These are phyloP conservation scores for Capromys pilorides DNA, from an alignment of 2,797 vertebrate species.

Conservation along the genomic window DNA sequence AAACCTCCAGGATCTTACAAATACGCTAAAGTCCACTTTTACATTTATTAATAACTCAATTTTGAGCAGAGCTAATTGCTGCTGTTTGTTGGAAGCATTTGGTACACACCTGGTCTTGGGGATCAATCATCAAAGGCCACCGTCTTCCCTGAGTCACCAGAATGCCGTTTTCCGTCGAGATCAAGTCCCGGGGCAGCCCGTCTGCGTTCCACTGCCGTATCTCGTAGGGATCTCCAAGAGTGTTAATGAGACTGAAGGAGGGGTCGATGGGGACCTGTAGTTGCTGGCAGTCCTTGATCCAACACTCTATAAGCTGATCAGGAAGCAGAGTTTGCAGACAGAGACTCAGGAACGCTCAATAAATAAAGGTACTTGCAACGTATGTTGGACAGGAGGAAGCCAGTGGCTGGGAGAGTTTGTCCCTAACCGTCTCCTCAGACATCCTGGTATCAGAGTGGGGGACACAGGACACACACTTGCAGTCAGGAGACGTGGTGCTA, in stretches of 20 bases:
- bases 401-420: not conserved
- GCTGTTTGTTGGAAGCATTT: not conserved
- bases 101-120: slow-evolving; percentile 90
- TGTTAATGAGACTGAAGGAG: slow-evolving; percentile 91
- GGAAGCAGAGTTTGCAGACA: not conserved
- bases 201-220: slow-evolving; percentile 93
- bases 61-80: not conserved
- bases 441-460: not conserved
- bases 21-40: not conserved
- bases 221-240: slow-evolving; percentile 90
- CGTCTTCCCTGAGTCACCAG: slow-evolving; percentile 90
- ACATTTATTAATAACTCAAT: not conserved
- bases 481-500: not conserved
- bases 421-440: too few species aligned
- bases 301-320: slow-evolving; percentile 89
- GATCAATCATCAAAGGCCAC: slow-evolving; percentile 94
- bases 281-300: slow-evolving; percentile 89
- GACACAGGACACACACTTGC: slow-evolving; percentile 43
- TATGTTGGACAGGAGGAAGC: not conserved
- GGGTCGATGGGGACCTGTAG: slow-evolving; percentile 90
- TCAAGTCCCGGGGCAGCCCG: slow-evolving; percentile 88
- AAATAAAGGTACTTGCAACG: not conserved
- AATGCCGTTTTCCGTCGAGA: slow-evolving; percentile 93
- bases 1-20: not conserved
- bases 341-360: not conserved